phyloP scores from a whole-genome alignment of 2,888 invertebrate genomes.

The Hipparchia semele region DNA sequence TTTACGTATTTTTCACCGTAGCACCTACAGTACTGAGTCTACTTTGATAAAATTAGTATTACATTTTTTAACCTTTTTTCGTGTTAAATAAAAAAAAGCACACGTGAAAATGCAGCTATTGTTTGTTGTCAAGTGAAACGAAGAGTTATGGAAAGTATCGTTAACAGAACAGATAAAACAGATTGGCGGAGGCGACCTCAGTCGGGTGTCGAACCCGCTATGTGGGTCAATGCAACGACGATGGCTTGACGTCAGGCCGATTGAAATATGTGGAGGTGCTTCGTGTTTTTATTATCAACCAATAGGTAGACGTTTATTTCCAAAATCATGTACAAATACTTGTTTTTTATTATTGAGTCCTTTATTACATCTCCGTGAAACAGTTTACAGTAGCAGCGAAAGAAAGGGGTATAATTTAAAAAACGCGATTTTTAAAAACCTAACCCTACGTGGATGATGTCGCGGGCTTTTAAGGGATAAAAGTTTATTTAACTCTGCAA shows the following conservation, averaged over 20 bases:
- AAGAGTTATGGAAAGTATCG: slow-evolving; percentile 29
- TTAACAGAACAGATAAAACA: slow-evolving; percentile 38
- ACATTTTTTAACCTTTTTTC: too few species aligned
- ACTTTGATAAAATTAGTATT: too few species aligned
- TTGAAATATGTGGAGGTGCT: slow-evolving; percentile 22
- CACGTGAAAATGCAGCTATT: background rate
- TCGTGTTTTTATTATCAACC: background rate
- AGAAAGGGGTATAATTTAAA: too few species aligned
- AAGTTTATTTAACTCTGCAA: too few species aligned
- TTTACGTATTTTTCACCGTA: too few species aligned
- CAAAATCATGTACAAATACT: background rate
- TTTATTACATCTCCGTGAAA: too few species aligned
- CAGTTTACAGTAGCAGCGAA: too few species aligned
- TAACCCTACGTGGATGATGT: too few species aligned
- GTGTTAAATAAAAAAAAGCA: background rate
- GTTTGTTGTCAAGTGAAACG: slow-evolving; percentile 7
- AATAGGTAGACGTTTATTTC: background rate
- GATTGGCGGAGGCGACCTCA: slow-evolving; percentile 58
- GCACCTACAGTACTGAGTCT: too few species aligned
- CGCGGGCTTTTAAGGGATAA: too few species aligned
- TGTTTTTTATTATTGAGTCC: too few species aligned
- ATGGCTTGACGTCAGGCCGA: slow-evolving; percentile 20
- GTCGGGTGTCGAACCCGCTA: slow-evolving; percentile 75
- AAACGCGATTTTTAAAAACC: too few species aligned
- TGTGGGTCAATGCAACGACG: slow-evolving; percentile 71